phyloP scores from a whole-genome alignment of 2,797 vertebrate genomes.

The Chaetodon trifasciatus region DNA sequence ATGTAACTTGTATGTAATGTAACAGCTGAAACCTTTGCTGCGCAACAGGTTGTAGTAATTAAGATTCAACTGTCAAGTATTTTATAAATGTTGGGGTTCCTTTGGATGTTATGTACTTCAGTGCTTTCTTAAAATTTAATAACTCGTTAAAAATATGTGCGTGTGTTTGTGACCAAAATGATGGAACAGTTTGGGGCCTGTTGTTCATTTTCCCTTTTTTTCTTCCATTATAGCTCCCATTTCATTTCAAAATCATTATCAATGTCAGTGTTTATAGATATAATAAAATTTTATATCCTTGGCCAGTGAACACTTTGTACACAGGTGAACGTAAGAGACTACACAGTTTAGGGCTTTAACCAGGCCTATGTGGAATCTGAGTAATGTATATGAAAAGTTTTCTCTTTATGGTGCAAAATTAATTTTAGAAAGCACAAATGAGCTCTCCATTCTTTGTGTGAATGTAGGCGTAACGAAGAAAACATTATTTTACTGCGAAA shows the following conservation, averaged over 20 bases:
- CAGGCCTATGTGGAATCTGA: neutral
- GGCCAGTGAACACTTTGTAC: neutral
- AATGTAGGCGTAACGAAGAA: conserved; percentile 13
- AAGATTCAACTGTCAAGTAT: neutral
- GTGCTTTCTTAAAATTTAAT: neutral
- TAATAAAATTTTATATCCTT: neutral
- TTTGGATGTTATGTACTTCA: neutral
- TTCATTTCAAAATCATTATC: too few relatives aligned
- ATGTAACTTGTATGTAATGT: too few relatives aligned
- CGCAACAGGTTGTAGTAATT: too few relatives aligned
- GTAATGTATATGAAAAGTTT: neutral
- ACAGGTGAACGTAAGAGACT: neutral
- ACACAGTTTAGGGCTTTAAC: neutral
- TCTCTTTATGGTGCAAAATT: conserved; percentile 1
- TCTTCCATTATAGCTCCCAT: too few relatives aligned
- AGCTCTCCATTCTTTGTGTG: neutral
- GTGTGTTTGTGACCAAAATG: too few relatives aligned
- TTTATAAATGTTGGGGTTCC: neutral
- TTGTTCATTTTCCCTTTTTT: too few relatives aligned
- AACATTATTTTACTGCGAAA: conserved; percentile 9
- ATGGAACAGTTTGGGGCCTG: neutral
- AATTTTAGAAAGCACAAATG: conserved; percentile 13
- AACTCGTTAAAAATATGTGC: neutral
- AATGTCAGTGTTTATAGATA: too few relatives aligned
- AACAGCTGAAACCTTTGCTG: too few relatives aligned